Evolutionary conservation across 64 coral and sea anemone species (phyloP), one percentile per base, ranked within the genome.

Genomic region (Actinia equina): DNA sequence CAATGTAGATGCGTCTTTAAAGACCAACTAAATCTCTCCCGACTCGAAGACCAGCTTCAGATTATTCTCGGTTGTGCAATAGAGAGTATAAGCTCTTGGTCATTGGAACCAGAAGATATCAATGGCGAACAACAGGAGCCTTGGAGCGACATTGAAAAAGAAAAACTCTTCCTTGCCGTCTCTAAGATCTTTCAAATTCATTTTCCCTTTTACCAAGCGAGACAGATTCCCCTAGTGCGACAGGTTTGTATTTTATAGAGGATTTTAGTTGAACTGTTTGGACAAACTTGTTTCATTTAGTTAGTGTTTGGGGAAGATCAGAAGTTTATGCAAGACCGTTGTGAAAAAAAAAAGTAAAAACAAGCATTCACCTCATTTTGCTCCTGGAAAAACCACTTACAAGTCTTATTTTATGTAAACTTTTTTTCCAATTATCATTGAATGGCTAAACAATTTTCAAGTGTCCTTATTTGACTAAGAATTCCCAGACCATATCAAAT

Each of bases 1-100:
- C 97, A 95, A 52, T 99, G 97, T 83, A 94, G 91, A 49, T 99
- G 97, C 55, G 91, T 99, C 53, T 99, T 99, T 65, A 87, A 91
- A 79, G 97, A 99, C 78, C 93, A 95, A 54, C 88, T 90, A 15
- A 89, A 99, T 77, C 84, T 99, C 77, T 84, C 87, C 61, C 88
- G 93, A 17, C 64, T 99, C 6, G 93, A 94, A 87, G 97, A 99
- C 58, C 88, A 89, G 52, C 43, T 99, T 15, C 93, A 95, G 49
- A 80, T 87, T 61, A n/a, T 99, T 10, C 85, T 99, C 60, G 59
- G 85, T 46, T 87, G 84, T 30, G 97, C 88, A 57, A 83, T 99
- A 15, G 91, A 90, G 53, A 87, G 79, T 63, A 96, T 96, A 37
- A 76, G 86, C 7, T 65, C 76, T 82, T 80, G 82, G 82, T 52